Conservation (phyloP, 2,113 vertebrate species). For the Hydrolagus affinis region DNA sequence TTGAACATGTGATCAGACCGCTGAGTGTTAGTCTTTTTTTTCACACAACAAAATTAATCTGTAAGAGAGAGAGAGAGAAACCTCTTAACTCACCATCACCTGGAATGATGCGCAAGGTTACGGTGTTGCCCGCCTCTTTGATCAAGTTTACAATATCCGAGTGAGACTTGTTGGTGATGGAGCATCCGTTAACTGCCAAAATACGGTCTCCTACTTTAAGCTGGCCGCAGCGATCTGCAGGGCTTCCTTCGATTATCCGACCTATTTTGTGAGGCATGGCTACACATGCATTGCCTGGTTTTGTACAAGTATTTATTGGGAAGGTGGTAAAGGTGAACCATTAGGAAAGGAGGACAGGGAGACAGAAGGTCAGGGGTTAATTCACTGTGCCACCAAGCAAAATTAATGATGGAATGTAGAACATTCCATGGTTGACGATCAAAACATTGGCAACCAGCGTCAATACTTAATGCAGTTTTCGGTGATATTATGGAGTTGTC, state of each 20-base stretch:
- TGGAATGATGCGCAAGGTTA: constrained; percentile 94
- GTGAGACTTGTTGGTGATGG: constrained; percentile 98
- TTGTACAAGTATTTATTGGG: constrained; percentile 57
- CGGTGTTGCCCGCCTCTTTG: constrained; percentile 97
- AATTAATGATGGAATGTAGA: constrained; percentile 68
- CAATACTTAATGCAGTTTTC: constrained; percentile 31
- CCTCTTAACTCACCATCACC: constrained; percentile 79
- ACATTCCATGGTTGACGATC: constrained; percentile 50
- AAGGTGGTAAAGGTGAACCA: constrained; percentile 53
- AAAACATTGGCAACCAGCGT: constrained; percentile 57
- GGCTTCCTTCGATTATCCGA: constrained; percentile 97
- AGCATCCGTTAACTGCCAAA: constrained; percentile 91
- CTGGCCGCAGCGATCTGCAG: constrained; percentile 95
- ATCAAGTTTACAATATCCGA: constrained; percentile 99
- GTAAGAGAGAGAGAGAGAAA: not conserved
- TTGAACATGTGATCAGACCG: no score
- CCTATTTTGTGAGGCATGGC: constrained; percentile 99
- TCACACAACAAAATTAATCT: no score
- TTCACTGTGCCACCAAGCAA: constrained; percentile 72
- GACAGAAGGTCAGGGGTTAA: constrained; percentile 80
- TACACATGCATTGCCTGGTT: constrained; percentile 99
- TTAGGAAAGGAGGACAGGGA: constrained; percentile 70
- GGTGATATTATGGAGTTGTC: constrained; percentile 30
- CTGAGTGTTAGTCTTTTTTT: no score
- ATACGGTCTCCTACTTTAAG: constrained; percentile 98